Conservation (phyloP, 2,888 invertebrate species). For the Drosophila tanythrix region DNA sequence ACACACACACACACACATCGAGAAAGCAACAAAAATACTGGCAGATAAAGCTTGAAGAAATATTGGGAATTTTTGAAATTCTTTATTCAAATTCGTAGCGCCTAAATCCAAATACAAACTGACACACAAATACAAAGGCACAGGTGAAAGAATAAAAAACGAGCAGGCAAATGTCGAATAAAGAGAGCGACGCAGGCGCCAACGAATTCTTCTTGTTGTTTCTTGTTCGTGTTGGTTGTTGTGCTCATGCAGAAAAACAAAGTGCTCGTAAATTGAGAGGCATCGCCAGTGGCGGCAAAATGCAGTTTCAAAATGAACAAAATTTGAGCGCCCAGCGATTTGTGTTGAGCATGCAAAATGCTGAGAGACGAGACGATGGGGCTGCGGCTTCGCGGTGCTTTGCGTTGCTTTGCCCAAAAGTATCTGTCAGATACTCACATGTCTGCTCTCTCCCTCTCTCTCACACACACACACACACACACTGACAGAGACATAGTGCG, state of each 20-base stretch:
- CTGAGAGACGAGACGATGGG: conserved; percentile 25
- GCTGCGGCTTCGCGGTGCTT: conserved; percentile 32
- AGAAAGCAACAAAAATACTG: conserved; percentile 36
- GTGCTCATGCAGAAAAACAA: conserved; percentile 39
- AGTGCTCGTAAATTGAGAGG: conserved; percentile 52
- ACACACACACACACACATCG: conserved; percentile 24
- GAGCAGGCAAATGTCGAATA: conserved; percentile 23
- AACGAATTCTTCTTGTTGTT: background rate
- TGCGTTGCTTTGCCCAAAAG: conserved; percentile 54
- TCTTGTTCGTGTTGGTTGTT: conserved; percentile 11
- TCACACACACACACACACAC: conserved; percentile 36
- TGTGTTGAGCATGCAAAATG: conserved; percentile 72
- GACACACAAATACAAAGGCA: conserved; percentile 19
- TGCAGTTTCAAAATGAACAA: conserved; percentile 68
- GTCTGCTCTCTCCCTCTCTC: conserved; percentile 40
- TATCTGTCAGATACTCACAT: conserved; percentile 50
- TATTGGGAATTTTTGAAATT: conserved; percentile 56
- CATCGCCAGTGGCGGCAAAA: conserved; percentile 40
- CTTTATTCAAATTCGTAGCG: conserved; percentile 35
- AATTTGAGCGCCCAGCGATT: conserved; percentile 44
- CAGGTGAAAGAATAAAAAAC: conserved; percentile 47
- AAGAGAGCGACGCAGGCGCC: conserved; percentile 27
- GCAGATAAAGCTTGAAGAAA: conserved; percentile 38
- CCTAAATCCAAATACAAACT: conserved; percentile 26
- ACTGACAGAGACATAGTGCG: conserved; percentile 4